Evolutionary conservation across 2,888 invertebrate species (phyloP).

Genomic region (Priapulus caudatus): DNA sequence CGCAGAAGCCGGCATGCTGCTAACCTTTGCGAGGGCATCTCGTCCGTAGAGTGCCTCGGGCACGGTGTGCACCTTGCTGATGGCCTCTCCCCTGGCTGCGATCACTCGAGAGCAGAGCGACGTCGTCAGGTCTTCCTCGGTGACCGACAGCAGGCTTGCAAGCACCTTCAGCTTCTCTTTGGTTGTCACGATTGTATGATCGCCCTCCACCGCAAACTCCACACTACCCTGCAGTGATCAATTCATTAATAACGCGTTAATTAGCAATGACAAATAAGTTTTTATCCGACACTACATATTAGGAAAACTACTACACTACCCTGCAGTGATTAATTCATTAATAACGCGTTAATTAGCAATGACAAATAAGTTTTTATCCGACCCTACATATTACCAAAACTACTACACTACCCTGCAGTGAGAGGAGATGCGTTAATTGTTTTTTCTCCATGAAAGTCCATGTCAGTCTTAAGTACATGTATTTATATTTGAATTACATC

Average conservation of each 20-base stretch:
- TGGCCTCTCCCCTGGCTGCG: conserved; percentile 80
- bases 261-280: no score
- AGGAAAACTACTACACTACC: conserved; percentile 54
- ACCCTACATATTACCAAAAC: no score
- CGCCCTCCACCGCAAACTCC: conserved; percentile 47
- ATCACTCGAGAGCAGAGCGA: conserved; percentile 77
- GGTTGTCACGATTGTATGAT: conserved; percentile 44
- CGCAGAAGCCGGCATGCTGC: no score
- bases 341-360: no score
- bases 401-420: conserved; percentile 50
- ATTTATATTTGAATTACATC: no score
- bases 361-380: no score
- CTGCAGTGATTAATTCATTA: conserved; percentile 36
- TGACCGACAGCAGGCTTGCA: conserved; percentile 51
- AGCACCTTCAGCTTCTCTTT: conserved; percentile 46
- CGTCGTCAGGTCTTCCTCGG: conserved; percentile 52
- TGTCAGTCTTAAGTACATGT: no score
- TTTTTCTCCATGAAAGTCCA: no score
- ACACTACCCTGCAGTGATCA: conserved; percentile 48
- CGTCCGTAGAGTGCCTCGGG: conserved; percentile 73
- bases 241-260: no score
- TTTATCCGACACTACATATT: no score
- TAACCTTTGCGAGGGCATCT: conserved; percentile 80
- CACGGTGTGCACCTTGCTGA: conserved; percentile 76
- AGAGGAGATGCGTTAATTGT: no score